Base-by-base conservation (phyloP, 2,113 vertebrate species). In the Desmodus rotundus region DNA sequence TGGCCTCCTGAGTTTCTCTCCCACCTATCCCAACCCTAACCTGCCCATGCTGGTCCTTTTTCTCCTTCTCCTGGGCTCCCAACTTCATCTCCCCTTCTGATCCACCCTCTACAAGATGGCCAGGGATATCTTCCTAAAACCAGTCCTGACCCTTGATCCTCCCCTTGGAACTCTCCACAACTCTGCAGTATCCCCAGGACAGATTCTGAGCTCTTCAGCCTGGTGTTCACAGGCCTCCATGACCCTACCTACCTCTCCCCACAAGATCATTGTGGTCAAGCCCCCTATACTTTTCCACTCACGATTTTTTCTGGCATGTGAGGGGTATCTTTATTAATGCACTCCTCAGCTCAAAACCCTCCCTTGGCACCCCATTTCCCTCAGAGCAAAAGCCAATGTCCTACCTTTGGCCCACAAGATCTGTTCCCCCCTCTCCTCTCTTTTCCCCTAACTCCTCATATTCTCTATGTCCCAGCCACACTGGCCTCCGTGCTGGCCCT, bases 381-480 rank as follows among this genome's bases (percentile, higher is more conserved):
- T 91, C 61, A 82, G 31, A 89, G 74, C 68, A 86, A 97, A 93
- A 91, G 38, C 56, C 47, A 54, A 68, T 72, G 63, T 47, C 74
- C 80, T 87, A 82, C 76, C 19, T 45, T 65, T 58, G 38, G 22
- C 45, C 24, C 22, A 87, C 41, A 91, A 41, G 26, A 76, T 14
- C 47, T 67, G 73, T 38, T 19, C 50, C 36, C 28, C 14, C n/a
- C 16, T 17, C 58, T 26, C 38, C 5, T 15, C 16, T 31, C 43
- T 72, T 52, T 45, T 31, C 15, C 33, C 19, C 45, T 33, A n/a
- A 54, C 50, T 61, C 58, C 63, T 77, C 76, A 45, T 8, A 38
- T 13, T 61, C 33, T 54, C 50, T 19, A 54, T 63, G 45, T 54
- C 84, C 7, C 86, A 76, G 43, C 31, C 89, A 36, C 22, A 63